These are phyloP conservation scores for Dynastes hyllus DNA, from an alignment of 2,888 invertebrate genomes.

Conservation along the genomic window DNA sequence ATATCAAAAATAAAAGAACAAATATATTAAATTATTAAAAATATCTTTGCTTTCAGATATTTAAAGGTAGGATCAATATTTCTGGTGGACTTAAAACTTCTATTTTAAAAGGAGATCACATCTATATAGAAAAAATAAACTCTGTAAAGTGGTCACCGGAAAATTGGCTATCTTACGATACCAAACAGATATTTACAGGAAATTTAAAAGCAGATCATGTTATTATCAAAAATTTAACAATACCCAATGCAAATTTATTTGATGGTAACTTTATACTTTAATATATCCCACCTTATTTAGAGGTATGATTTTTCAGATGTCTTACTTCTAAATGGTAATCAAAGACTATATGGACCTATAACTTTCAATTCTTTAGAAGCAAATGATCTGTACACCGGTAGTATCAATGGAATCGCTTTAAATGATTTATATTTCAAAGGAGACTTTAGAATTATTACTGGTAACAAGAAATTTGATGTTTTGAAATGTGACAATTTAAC, in stretches of 20 bases:
- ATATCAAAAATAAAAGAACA: neutral
- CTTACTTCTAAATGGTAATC: constrained; percentile 57
- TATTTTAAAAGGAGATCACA: constrained; percentile 56
- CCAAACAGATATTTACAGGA: constrained; percentile 63
- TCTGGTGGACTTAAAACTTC: constrained; percentile 56
- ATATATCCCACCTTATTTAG: neutral
- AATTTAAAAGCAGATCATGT: constrained; percentile 57
- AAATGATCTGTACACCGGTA: constrained; percentile 55
- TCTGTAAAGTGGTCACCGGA: constrained; percentile 61
- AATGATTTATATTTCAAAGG: constrained; percentile 62
- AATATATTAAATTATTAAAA: neutral
- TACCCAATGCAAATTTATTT: constrained; percentile 56
- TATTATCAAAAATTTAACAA: constrained; percentile 55
- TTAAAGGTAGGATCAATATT: constrained; percentile 59
- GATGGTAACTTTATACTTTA: constrained; percentile 56
- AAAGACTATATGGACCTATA: constrained; percentile 55
- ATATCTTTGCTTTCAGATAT: constrained; percentile 53
- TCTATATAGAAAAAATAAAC: constrained; percentile 61
- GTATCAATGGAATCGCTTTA: constrained; percentile 62
- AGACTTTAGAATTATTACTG: constrained; percentile 58
- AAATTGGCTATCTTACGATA: constrained; percentile 62
- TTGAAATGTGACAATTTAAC: constrained; percentile 54
- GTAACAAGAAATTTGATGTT: constrained; percentile 62
- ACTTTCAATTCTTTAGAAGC: constrained; percentile 59
- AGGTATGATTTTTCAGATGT: constrained; percentile 55